Base-by-base conservation (phyloP, 2,113 vertebrate genomes). In the Paraplagusia blochii region DNA sequence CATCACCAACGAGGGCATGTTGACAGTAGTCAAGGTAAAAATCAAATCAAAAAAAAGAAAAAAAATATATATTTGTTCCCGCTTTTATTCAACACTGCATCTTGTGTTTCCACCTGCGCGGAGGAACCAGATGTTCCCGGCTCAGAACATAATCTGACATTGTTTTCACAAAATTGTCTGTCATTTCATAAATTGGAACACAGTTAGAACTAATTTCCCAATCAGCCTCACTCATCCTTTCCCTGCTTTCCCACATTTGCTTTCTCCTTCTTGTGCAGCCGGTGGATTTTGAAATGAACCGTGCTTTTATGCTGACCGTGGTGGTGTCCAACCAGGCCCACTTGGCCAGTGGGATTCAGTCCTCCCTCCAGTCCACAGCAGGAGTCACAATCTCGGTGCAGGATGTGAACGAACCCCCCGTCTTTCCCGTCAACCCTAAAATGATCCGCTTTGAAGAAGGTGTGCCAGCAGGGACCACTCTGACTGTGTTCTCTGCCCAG, bases 261-360 rank as follows among this genome's bases (percentile, higher is more conserved):
- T 38, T 36, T 35, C 45, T 17, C 17, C 11, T 4, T 29, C 38
- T 33, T 50, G 12, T 6, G 6, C 9, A 99, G 97, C 93, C 95
- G 0, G 95, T 98, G 3, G 97, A 99, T 76, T 99, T 96, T 0
- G 97, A 99, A 86, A 91, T 96, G 90, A 98, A 98, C 82, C 91
- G 95, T 7, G 94, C 93, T 39, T 99, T 99, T 88, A 93, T 97
- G 94, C 89, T 99, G 83, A 98, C 94, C 0, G 95, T 98, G 84
- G 94, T 97, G 88, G 97, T 98, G 36, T 94, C 94, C 61, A 99
- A 99, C 86, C 95, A 98, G 85, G 94, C 94, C n/a, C 93, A 94
- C 34, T 82, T 99, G 71, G 93, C 95, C 80, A 94, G 93, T 0
- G 96, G 95, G 51, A 96, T 97, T 84, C 95, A 96, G 82, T 97